A percentile compares a stretch with the other conserved stretches of the same genome.
Evolutionary conservation across 1,140 invertebrate species (phyloP).

Genomic region (Drosophila santomea): DNA sequence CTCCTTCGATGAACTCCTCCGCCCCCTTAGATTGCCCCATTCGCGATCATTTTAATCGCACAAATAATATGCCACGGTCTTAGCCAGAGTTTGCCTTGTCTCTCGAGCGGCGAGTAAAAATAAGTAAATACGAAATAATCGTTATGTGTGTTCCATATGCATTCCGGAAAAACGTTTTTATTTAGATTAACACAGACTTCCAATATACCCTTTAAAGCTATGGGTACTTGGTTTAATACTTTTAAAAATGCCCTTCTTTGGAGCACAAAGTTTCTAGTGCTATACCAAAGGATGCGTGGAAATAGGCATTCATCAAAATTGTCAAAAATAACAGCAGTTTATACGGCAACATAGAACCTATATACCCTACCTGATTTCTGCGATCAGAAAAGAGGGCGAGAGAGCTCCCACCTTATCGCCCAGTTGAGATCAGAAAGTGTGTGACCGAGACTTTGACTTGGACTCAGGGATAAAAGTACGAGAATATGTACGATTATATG

Average conservation of each 20-base stretch:
- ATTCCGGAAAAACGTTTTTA: slow-evolving; percentile 7
- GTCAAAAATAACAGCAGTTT: too few species aligned
- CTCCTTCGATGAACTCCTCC: background rate
- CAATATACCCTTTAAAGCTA: background rate
- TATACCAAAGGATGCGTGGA: too few species aligned
- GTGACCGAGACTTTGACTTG: slow-evolving; percentile 44
- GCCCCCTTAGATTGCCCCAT: slow-evolving; percentile 27
- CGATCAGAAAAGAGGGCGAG: slow-evolving; percentile 28
- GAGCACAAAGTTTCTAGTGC: too few species aligned
- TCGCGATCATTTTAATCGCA: slow-evolving; percentile 83
- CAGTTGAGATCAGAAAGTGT: slow-evolving; percentile 73
- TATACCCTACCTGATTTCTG: background rate
- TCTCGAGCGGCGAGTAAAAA: slow-evolving; percentile 54
- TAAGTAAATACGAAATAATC: slow-evolving; percentile 84
- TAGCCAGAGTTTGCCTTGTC: slow-evolving; percentile 12
- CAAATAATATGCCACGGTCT: slow-evolving; percentile 76
- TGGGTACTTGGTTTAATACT: too few species aligned
- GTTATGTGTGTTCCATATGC: slow-evolving; percentile 74
- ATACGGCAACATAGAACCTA: too few species aligned
- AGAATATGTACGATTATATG: slow-evolving; percentile 1
- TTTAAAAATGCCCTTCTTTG: too few species aligned
- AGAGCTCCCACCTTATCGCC: slow-evolving; percentile 59
- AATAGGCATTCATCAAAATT: too few species aligned
- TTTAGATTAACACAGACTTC: too few species aligned
- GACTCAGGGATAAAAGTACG: background rate